Conservation (phyloP, 2,797 vertebrate genomes). For the Enteromius paludinosus region DNA sequence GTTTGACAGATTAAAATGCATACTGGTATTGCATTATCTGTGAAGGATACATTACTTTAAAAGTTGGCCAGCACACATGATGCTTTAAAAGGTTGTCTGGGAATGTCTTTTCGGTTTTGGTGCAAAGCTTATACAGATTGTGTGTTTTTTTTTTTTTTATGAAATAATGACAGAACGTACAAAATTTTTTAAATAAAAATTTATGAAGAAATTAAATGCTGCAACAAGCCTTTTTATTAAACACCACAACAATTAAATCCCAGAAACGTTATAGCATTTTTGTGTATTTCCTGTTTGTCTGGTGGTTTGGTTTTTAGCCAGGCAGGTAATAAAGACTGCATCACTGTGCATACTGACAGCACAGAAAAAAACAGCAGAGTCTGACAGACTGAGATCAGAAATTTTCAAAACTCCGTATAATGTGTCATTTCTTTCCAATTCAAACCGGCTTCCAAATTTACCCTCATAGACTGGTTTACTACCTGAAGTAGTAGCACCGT, state of each 20-base stretch:
- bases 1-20: not conserved
- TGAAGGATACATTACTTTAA: not conserved
- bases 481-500: not conserved
- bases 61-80: not conserved
- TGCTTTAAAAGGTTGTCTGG: too few species aligned
- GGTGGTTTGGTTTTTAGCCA: conserved; percentile 59
- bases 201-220: not conserved
- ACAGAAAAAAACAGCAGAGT: conserved; percentile 33
- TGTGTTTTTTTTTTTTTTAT: too few species aligned
- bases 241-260: not conserved
- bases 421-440: not conserved
- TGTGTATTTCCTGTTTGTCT: conserved; percentile 1
- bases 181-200: not conserved
- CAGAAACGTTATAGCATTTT: not conserved
- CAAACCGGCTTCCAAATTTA: conserved; percentile 7
- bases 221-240: not conserved
- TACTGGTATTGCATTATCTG: not conserved
- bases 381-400: not conserved
- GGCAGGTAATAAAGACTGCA: not conserved
- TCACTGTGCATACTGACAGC: conserved; percentile 25
- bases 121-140: not conserved
- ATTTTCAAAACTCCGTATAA: conserved; percentile 40
- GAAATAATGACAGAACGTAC: too few species aligned
- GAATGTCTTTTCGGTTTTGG: not conserved
- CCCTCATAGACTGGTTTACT: not conserved